Evolutionary conservation across 2,888 invertebrate genomes (phyloP).

Genomic region (Netelia fuscicornis): DNA sequence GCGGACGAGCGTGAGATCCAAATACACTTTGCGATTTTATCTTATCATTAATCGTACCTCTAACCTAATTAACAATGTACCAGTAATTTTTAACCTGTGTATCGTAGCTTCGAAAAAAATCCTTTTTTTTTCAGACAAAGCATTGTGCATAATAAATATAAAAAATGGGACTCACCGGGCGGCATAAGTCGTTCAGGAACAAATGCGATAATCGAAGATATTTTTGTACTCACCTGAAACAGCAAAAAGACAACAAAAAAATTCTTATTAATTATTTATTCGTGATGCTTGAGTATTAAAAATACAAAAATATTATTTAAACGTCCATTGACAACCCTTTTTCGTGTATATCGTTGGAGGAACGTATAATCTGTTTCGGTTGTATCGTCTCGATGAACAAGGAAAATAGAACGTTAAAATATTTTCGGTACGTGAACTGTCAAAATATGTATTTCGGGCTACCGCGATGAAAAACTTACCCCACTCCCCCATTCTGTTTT

Average conservation of each 20-base stretch:
- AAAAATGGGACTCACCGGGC: conserved; percentile 63
- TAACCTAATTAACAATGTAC: conserved; percentile 12
- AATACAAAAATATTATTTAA: conserved; percentile 36
- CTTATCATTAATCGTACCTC: conserved; percentile 15
- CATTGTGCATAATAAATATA: conserved; percentile 62
- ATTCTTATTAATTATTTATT: conserved; percentile 8
- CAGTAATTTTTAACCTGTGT: conserved; percentile 15
- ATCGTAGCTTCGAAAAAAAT: neutral
- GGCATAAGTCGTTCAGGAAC: conserved; percentile 55
- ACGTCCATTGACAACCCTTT: neutral
- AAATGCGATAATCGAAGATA: conserved; percentile 43
- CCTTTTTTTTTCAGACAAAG: conserved; percentile 51
- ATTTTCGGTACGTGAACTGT: conserved; percentile 11
- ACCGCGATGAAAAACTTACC: conserved; percentile 27
- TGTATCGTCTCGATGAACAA: conserved; percentile 18
- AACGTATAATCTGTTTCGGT: neutral
- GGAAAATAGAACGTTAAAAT: conserved; percentile 41
- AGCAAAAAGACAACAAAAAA: conserved; percentile 62
- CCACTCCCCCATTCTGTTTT: neutral
- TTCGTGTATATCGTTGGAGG: conserved; percentile 3
- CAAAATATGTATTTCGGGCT: conserved; percentile 34
- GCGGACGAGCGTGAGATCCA: conserved; percentile 59
- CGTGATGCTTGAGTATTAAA: conserved; percentile 57
- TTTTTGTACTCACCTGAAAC: conserved; percentile 79
- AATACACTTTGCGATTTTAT: conserved; percentile 36